phyloP scores from a whole-genome alignment of 2,888 invertebrate species.

The Arrhopalites spinosus region DNA sequence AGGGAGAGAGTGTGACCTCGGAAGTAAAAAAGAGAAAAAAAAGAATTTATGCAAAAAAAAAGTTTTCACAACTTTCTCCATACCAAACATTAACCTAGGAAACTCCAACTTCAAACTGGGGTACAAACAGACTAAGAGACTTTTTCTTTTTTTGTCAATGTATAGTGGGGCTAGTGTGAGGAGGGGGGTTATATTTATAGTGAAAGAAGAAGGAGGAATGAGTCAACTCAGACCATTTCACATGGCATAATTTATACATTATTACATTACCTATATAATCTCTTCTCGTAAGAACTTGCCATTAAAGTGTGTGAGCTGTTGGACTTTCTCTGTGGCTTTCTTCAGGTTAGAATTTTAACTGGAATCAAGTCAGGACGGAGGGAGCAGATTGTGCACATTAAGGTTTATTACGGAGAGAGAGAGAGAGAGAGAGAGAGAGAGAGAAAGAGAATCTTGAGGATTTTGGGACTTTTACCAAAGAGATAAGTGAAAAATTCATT shows the following conservation, averaged over 20 bases:
- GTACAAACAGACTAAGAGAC: no score
- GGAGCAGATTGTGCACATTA: constrained; percentile 7
- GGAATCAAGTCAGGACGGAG: neutral
- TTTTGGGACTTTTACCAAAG: neutral
- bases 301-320: neutral
- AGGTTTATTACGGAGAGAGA: neutral
- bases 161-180: no score
- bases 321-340: neutral
- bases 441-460: neutral
- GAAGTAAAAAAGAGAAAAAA: no score
- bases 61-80: no score
- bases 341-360: neutral
- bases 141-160: no score
- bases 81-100: no score
- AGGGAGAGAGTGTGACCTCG: no score
- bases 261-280: neutral
- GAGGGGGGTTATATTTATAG: no score
- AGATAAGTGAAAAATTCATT: constrained; percentile 7
- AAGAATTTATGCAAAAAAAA: no score
- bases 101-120: no score
- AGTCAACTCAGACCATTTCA: constrained; percentile 13
- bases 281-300: no score
- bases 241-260: constrained; percentile 10
- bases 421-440: neutral
- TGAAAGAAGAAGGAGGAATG: neutral